Evolutionary conservation across 2,797 vertebrate genomes (phyloP), one percentile per base, ranked within the genome.

Genomic region (Notamacropus eugenii): DNA sequence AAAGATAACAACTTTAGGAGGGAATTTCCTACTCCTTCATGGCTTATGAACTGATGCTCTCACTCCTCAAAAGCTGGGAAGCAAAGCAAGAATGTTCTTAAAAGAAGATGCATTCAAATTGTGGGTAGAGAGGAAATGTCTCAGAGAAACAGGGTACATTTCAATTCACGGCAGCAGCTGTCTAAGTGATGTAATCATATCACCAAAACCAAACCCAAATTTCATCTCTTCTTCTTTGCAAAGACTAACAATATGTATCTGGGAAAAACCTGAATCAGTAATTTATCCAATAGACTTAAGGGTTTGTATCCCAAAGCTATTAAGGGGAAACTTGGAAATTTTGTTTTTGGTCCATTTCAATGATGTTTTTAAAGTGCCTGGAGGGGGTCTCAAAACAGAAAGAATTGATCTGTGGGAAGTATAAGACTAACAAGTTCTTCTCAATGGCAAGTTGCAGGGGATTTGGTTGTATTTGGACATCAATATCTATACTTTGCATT

Each of bases 1-100:
- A 98, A 97, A 95, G 91, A 97, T 97, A 96, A 57, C 90, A 97
- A 97, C 52, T 91, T 97, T 11, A 96, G 34, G 55, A 96, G 97
- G 94, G 55, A 95, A 96, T 97, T 96, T 98, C 58, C n/a, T 96
- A 46, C 12, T 97, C 59, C 28, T 97, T 98, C 34, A 90, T 96
- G 90, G 2, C 93, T 98, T 97, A 92, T 94, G 95, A 97, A 54
- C 22, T 93, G 82, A 97, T 95, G 94, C 67, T 97, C 95, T 98
- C 27, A 90, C 52, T 97, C 54, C 0, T 54, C 74, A 97, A 96
- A 97, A 97, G 34, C 5, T 92, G 56, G 19, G n/a, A 93, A 56
- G 55, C 27, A 87, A 97, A 98, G 56, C 3, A 95, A 14, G 29
- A 94, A 93, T 2, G 24, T 92, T 94, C 40, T 14, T 91, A 0